A percentile compares a stretch with the other conserved stretches of the same genome.
These are phyloP conservation scores for Myiothlypis coronata DNA, from an alignment of 2,797 vertebrate species.

Conservation along the genomic window DNA sequence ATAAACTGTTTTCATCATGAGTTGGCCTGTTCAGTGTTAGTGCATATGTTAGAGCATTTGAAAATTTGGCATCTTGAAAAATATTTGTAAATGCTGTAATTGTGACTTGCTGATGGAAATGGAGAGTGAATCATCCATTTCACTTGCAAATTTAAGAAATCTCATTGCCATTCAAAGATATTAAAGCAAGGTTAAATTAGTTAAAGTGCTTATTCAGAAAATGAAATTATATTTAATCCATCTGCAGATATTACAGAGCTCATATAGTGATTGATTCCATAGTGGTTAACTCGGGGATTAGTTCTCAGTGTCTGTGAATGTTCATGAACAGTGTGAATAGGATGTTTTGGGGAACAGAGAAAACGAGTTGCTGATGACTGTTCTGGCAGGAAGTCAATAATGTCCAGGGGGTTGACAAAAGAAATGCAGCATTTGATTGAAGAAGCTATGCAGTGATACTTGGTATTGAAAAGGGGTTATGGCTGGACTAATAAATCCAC, in stretches of 20 bases:
- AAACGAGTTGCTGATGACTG: not conserved
- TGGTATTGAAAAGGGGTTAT: not conserved
- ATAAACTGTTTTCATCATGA: not conserved
- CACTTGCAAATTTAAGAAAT: not conserved
- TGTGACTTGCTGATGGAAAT: not conserved
- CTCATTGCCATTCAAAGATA: not conserved
- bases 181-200: not conserved
- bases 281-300: not conserved
- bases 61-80: not conserved
- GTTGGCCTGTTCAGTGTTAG: not conserved
- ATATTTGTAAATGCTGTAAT: not conserved
- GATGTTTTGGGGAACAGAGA: not conserved
- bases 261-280: not conserved
- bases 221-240: not conserved
- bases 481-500: not conserved
- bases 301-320: not conserved
- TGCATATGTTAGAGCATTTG: not conserved
- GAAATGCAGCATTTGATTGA: not conserved
- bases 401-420: not conserved
- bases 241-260: not conserved
- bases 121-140: not conserved
- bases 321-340: not conserved
- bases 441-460: not conserved
- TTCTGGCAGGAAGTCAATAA: not conserved
- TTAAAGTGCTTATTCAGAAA: constrained; percentile 10